phyloP scores from a whole-genome alignment of 2,113 vertebrate species.

The Mixornis gularis region DNA sequence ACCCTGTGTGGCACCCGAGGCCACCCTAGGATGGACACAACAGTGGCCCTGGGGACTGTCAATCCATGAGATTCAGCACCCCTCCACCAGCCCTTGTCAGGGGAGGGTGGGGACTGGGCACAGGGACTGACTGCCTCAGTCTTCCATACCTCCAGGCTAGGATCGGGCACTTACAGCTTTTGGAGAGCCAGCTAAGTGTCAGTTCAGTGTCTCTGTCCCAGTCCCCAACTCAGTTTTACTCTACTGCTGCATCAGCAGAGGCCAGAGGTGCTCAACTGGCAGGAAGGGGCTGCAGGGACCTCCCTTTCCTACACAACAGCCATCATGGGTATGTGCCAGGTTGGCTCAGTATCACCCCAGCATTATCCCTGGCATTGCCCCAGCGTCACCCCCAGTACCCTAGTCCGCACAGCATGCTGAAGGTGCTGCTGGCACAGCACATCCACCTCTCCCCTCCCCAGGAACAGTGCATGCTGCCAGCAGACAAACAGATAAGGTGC shows the following conservation, averaged over 20 bases:
- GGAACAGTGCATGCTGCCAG: neutral
- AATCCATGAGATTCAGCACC: neutral
- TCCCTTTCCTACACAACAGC: neutral
- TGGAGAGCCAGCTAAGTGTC: neutral
- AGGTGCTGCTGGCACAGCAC: accelerated
- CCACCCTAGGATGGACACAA: accelerated
- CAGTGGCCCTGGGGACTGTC: accelerated
- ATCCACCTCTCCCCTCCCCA: neutral
- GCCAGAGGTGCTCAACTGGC: neutral
- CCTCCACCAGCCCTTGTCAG: neutral
- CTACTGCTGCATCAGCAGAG: neutral
- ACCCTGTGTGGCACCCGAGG: neutral
- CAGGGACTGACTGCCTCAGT: neutral
- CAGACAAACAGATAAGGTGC: neutral
- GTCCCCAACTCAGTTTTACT: neutral
- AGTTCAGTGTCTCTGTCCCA: accelerated
- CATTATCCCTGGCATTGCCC: neutral
- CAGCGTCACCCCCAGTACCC: accelerated
- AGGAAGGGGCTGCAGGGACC: neutral
- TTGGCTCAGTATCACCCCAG: neutral
- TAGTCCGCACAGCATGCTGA: accelerated
- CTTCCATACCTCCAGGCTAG: neutral
- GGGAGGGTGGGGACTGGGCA: too few relatives aligned
- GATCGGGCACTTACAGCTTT: neutral
- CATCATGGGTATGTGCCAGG: neutral